A percentile compares a stretch with the other conserved stretches of the same genome.
Evolutionary conservation across 2,888 invertebrate genomes (phyloP).

Genomic region (Morpho deidamia): DNA sequence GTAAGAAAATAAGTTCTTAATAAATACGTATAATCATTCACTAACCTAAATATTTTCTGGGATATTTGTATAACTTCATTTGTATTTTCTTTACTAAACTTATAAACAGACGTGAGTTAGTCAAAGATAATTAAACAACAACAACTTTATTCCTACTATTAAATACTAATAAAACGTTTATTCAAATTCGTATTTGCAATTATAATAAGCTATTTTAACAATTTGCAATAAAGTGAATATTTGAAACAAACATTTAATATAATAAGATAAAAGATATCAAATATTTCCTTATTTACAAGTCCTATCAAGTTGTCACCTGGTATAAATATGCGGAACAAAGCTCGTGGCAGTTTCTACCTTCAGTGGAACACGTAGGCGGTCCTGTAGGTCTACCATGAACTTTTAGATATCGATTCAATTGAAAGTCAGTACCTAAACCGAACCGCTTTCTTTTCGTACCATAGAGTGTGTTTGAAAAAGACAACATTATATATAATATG

Average conservation of each 20-base stretch:
- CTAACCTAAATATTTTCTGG: no score
- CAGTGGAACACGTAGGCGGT: neutral
- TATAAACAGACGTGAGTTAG: no score
- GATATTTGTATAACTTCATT: no score
- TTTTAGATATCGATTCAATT: no score
- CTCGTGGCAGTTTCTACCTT: neutral
- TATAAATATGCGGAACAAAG: constrained; percentile 15
- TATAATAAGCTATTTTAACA: constrained; percentile 1
- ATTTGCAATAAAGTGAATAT: constrained; percentile 34
- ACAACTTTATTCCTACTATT: neutral
- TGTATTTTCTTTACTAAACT: no score
- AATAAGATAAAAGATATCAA: constrained; percentile 9
- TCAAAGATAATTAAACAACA: neutral
- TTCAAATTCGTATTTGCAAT: neutral
- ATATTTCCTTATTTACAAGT: constrained; percentile 17
- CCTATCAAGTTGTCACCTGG: constrained; percentile 9
- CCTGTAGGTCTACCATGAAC: no score
- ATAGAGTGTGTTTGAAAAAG: no score
- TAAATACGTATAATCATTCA: no score
- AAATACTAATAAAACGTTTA: constrained; percentile 4
- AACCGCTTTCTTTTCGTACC: no score
- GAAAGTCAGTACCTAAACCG: no score
- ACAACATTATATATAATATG: no score
- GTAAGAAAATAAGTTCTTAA: no score
- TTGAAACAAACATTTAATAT: constrained; percentile 1